Evolutionary conservation across 2,113 vertebrate genomes (phyloP), one percentile per base, ranked within the genome.

Genomic region (Actinemys pallida): DNA sequence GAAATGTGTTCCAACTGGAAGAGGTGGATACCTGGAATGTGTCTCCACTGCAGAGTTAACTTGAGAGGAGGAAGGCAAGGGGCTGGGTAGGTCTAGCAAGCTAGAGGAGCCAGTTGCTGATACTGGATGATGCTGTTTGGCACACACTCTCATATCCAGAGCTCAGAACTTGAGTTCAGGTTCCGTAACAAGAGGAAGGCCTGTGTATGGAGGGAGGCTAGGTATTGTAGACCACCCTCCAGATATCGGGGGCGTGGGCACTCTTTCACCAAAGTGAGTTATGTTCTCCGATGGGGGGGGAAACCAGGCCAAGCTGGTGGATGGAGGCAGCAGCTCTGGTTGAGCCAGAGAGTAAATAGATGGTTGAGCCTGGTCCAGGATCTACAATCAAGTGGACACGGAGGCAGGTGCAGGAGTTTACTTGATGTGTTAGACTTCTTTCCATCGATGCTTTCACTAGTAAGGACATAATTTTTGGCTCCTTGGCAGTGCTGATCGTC

Each of bases 61-160:
- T 31, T 47, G 69, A 88, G 56, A 85, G 42, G 65, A 45, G 24
- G 8, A 12, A 4, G 2, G 5, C 0, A 82, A 10, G 45, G 22
- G 31, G 50, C 24, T 17, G 5, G 3, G 0, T 39, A 75, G 62
- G 31, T 42, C 62, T 27, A 81, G 29, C 84, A 72, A 24, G 1
- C 10, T 0, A 0, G 31, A 50, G 47, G 52, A 56, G 20, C 25
- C 35, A 84, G 53, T 49, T 12, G 20, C 53, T 50, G 8, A 1
- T n/a, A 42, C 69, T 39, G 20, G 69, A 42, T 42, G 69, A 39
- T 42, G 10, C 69, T 50, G 59, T 2, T 81, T 17, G 59, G 62
- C n/a, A 4, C 35, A n/a, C 31, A 4, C 31, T 59, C 14, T 65
- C 62, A 35, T 65, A 65, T 35, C 13, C 59, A 65, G 59, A 65